These are phyloP conservation scores for Chlorodrepanis virens DNA, from an alignment of 2,113 vertebrate species.

Conservation along the genomic window DNA sequence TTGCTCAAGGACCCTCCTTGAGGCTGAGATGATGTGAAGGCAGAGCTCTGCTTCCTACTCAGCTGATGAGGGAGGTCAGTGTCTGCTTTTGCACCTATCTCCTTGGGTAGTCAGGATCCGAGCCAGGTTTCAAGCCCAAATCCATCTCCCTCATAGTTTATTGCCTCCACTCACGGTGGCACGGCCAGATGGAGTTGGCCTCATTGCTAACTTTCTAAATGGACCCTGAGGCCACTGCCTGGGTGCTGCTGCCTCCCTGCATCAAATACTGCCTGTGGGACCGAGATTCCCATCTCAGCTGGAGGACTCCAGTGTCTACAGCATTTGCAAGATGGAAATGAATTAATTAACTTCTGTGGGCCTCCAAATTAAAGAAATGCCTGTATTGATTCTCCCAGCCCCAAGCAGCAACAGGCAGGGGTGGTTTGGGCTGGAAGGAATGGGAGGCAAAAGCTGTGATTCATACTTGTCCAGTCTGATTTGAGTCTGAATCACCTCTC, in stretches of 20 bases:
- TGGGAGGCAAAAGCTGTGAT: neutral
- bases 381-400: neutral
- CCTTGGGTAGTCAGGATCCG: neutral
- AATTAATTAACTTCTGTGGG: neutral
- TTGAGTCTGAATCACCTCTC: neutral
- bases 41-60: neutral
- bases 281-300: neutral
- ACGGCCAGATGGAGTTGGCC: neutral
- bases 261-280: neutral
- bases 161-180: neutral
- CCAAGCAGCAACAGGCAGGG: neutral
- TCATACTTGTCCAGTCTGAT: neutral
- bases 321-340: neutral
- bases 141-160: neutral
- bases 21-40: neutral
- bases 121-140: neutral
- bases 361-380: neutral
- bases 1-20: neutral
- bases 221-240: neutral
- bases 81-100: neutral
- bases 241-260: neutral
- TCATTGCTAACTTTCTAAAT: accelerated
- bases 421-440: neutral
- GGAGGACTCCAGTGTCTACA: neutral
- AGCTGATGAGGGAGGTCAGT: neutral